These are phyloP conservation scores for Cerastis rubricosa DNA, from an alignment of 2,888 invertebrate genomes.

Conservation along the genomic window DNA sequence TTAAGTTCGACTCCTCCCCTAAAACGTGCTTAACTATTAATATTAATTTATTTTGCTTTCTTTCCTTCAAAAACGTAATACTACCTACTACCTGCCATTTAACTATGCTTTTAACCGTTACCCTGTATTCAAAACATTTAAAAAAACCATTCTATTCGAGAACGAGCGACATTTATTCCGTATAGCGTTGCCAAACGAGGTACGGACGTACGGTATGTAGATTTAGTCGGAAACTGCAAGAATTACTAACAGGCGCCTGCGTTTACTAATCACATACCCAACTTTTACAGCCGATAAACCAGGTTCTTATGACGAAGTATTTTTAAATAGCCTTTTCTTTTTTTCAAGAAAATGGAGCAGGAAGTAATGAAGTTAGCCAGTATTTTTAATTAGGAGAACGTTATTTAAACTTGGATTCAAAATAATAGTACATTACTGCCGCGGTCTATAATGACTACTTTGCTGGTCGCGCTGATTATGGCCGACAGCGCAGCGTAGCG, in stretches of 20 bases:
- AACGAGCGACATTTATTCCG: conserved; percentile 61
- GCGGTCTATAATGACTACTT: too few species aligned
- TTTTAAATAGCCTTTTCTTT: conserved; percentile 30
- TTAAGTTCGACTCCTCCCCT: neutral
- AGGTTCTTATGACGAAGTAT: conserved; percentile 7
- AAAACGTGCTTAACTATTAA: neutral
- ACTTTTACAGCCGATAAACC: conserved; percentile 38
- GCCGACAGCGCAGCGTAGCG: too few species aligned
- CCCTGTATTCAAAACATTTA: conserved; percentile 34
- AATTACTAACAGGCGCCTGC: conserved; percentile 62
- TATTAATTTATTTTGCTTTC: neutral
- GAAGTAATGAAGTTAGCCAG: conserved; percentile 14
- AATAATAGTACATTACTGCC: too few species aligned
- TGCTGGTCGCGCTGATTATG: too few species aligned
- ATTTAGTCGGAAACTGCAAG: conserved; percentile 65
- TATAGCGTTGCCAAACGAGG: conserved; percentile 62
- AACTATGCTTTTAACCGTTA: conserved; percentile 5
- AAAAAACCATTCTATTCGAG: conserved; percentile 49
- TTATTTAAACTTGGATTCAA: conserved; percentile 1
- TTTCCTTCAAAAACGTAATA: neutral
- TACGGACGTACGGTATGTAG: conserved; percentile 66
- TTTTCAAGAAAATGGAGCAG: neutral
- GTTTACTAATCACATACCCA: conserved; percentile 61
- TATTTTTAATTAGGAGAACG: conserved; percentile 21
- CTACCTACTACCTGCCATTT: neutral